Conservation (phyloP, 2,113 vertebrate species). For the Petromus typicus region DNA sequence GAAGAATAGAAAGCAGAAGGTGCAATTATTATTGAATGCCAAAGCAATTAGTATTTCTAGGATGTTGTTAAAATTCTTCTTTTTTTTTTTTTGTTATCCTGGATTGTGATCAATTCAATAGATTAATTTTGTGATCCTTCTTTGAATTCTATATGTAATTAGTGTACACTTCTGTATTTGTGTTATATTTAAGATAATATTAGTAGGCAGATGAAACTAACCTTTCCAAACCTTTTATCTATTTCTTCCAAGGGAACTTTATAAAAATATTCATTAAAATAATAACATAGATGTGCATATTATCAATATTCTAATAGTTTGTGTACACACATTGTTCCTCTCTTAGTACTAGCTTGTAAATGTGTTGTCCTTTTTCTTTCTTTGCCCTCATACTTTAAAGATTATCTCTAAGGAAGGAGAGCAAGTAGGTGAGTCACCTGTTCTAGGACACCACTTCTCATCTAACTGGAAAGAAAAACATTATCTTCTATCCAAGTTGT, state of each 20-base stretch:
- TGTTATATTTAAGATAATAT: background rate
- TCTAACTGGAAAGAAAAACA: no score
- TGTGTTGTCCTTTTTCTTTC: background rate
- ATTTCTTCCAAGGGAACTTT: background rate
- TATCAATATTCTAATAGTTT: background rate
- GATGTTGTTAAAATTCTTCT: background rate
- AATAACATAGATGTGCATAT: background rate
- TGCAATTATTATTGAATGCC: background rate
- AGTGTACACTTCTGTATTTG: background rate
- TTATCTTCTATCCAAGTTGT: background rate
- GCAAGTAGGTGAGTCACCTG: background rate
- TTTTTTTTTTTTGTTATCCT: background rate
- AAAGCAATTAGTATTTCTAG: background rate
- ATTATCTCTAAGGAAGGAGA: background rate
- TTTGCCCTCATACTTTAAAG: background rate
- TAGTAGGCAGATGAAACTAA: background rate
- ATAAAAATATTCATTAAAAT: background rate
- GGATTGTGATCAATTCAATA: background rate
- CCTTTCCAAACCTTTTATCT: background rate
- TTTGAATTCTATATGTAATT: background rate
- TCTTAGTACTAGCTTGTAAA: background rate
- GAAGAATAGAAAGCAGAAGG: background rate
- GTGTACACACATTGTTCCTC: background rate
- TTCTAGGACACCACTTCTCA: background rate
- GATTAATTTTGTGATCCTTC: background rate